Evolutionary conservation across 2,888 invertebrate genomes (phyloP), one percentile per base, ranked within the genome.

Genomic region (Monopis laevigella): DNA sequence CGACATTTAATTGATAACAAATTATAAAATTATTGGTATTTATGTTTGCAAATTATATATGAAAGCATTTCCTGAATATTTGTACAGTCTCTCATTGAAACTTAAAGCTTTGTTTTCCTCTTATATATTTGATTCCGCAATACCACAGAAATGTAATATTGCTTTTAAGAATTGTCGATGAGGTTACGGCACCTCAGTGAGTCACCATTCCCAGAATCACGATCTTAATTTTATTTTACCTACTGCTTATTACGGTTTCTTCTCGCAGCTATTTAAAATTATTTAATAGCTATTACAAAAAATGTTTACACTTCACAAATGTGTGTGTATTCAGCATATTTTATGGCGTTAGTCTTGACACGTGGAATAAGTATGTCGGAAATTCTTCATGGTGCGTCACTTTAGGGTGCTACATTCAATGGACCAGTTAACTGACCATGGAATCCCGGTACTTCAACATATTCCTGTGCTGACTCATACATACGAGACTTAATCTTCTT

Each of bases 1-100:
- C 21, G 36, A 36, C 13, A 36, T 36, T 21, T 36, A 36, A 36
- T 36, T 36, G 35, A 35, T 35, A 18, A 35, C 11, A 19, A 35
- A 17, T 36, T 11, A 32, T 32, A 13, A 36, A 21, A 36, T 4
- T 36, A 32, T 29, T 29, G 14, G 12, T 14, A 13, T 29, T 29
- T 29, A 29, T 29, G 29, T 29, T 29, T 29, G 29, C 12, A n/a
- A n/a, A n/a, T n/a, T n/a, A n/a, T n/a, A n/a, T n/a, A n/a, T n/a
- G n/a, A n/a, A n/a, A n/a, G n/a, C n/a, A n/a, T n/a, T n/a, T n/a
- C n/a, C n/a, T n/a, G n/a, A n/a, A n/a, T n/a, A n/a, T n/a, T n/a
- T n/a, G n/a, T n/a, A n/a, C n/a, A n/a, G n/a, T n/a, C n/a, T n/a
- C n/a, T n/a, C n/a, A n/a, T n/a, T n/a, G n/a, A n/a, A n/a, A n/a